These are phyloP conservation scores for Drosophila birchii DNA, from an alignment of 2,888 invertebrate genomes.

Conservation along the genomic window DNA sequence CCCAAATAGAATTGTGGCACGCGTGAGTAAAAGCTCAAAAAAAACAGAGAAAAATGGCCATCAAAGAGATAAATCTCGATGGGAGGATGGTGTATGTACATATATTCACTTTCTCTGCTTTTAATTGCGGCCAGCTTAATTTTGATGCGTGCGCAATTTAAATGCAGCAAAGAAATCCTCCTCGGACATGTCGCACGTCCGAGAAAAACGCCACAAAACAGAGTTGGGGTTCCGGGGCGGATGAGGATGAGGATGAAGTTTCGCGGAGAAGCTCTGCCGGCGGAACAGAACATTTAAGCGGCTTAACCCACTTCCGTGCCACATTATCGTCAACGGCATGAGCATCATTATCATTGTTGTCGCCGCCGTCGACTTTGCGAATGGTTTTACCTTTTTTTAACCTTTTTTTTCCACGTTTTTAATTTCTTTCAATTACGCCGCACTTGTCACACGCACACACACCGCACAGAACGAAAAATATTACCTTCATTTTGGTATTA, in stretches of 20 bases:
- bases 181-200: constrained; percentile 58
- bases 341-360: constrained; percentile 58
- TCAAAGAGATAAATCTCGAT: constrained; percentile 45
- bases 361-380: constrained; percentile 25
- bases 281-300: constrained; percentile 73
- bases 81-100: constrained; percentile 13
- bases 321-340: constrained; percentile 72
- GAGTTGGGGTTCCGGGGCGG: constrained; percentile 37
- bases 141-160: constrained; percentile 72
- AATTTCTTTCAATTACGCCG: constrained; percentile 77
- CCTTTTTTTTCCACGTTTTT: constrained; percentile 47
- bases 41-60: constrained; percentile 28
- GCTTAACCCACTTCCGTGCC: constrained; percentile 79
- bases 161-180: constrained; percentile 54
- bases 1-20: constrained; percentile 65
- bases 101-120: constrained; percentile 70
- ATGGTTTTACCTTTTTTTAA: constrained; percentile 33
- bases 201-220: constrained; percentile 33
- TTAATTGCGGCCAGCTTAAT: constrained; percentile 74
- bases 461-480: constrained; percentile 6
- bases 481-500: constrained; percentile 13
- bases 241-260: constrained; percentile 8
- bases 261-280: constrained; percentile 14
- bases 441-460: constrained; percentile 65
- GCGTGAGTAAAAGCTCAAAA: constrained; percentile 73